Evolutionary conservation across 2,797 vertebrate genomes (phyloP), one percentile per base, ranked within the genome.

Genomic region (Australoheros facetus): DNA sequence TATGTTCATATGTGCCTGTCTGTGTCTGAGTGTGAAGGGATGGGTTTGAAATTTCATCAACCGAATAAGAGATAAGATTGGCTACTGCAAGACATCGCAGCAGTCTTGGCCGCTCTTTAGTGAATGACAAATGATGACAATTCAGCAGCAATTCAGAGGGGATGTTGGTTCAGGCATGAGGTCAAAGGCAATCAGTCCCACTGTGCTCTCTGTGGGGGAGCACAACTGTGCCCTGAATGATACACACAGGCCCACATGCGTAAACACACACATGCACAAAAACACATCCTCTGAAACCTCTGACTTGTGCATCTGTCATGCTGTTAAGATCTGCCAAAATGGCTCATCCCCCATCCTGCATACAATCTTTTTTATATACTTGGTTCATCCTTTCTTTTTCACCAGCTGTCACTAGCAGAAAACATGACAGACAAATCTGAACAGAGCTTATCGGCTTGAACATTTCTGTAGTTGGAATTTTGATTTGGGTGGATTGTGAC

Each of bases 71-170:
- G 87, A 89, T 89, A 80, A 80, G 86, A 92, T 87, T 90, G 87
- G 84, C 85, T 74, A 56, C 75, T 6, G 17, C 48, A 59, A 85
- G 80, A 86, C 64, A 73, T 82, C 78, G 70, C 76, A 84, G 88
- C 82, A 87, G 75, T 60, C 72, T 48, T 16, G 55, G 74, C 19
- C 21, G 19, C 85, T 92, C 88, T 92, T 92, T 81, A 85, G 89
- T 85, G 91, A 91, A 86, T 92, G 92, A 93, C 92, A 85, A 92
- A 94, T 92, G 90, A 94, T 92, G 93, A 94, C 92, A 91, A 94
- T 94, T 94, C 89, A 86, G 78, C 90, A 90, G 91, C 92, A 92
- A 94, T 95, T 94, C 89, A 89, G 87, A 75, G 82, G 88, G 89
- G 90, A 92, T 89, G 90, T 92, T 62, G 60, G 89, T 91, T 92